These are phyloP conservation scores for Coranthus polyacanthus DNA, from an alignment of 2,797 vertebrate genomes.

Conservation along the genomic window DNA sequence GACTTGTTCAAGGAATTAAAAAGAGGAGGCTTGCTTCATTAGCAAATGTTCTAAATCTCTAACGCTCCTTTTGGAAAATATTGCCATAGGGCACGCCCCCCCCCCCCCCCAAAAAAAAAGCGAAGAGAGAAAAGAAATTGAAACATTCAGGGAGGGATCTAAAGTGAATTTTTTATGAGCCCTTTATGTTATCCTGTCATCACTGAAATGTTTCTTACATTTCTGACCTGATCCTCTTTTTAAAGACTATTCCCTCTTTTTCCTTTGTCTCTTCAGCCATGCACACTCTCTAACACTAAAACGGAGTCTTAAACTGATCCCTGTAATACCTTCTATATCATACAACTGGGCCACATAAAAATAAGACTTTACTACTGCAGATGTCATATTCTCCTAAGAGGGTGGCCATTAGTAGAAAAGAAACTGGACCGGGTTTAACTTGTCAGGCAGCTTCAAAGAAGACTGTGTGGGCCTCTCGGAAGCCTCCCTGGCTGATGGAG, in stretches of 20 bases:
- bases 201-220: constrained; percentile 37
- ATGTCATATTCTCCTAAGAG: constrained; percentile 71
- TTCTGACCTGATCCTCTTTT: constrained; percentile 57
- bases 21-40: constrained; percentile 79
- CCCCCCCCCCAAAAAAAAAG: constrained; percentile 1
- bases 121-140: constrained; percentile 5
- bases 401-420: constrained; percentile 79
- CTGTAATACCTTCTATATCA: constrained; percentile 51
- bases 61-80: constrained; percentile 65
- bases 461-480: constrained; percentile 78
- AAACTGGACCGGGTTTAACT: constrained; percentile 84
- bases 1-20: constrained; percentile 85
- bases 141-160: constrained; percentile 65
- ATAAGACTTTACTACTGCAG: constrained; percentile 67
- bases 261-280: constrained; percentile 20
- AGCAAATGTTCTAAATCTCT: constrained; percentile 76
- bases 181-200: constrained; percentile 45
- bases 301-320: constrained; percentile 53
- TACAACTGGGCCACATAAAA: constrained; percentile 65
- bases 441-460: constrained; percentile 86
- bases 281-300: constrained; percentile 39
- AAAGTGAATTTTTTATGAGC: constrained; percentile 55
- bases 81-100: constrained; percentile 68
- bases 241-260: constrained; percentile 51
- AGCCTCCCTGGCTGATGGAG: constrained; percentile 82